These are phyloP conservation scores for Sylvietta virens DNA, from an alignment of 2,113 vertebrate genomes.

Conservation along the genomic window DNA sequence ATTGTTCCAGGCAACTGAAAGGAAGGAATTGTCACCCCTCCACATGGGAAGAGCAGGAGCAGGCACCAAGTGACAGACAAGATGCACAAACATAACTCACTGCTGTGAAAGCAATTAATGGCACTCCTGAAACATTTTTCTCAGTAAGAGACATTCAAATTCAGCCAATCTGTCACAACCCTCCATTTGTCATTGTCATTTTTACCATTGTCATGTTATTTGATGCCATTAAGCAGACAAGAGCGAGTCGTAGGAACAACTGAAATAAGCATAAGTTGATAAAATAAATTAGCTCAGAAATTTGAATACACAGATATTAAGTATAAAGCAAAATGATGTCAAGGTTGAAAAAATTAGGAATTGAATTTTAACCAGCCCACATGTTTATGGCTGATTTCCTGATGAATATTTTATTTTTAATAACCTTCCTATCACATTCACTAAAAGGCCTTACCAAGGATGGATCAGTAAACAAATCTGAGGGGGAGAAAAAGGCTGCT, in stretches of 20 bases:
- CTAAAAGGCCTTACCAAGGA: slow-evolving; percentile 55
- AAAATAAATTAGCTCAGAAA: slow-evolving; percentile 49
- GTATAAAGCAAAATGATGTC: slow-evolving; percentile 42
- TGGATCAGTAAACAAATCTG: slow-evolving; percentile 56
- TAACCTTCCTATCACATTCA: slow-evolving; percentile 64
- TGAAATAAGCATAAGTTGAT: slow-evolving; percentile 25
- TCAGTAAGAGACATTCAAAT: slow-evolving; percentile 29
- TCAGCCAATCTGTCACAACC: slow-evolving; percentile 53
- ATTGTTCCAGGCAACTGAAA: not conserved
- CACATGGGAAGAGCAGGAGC: not conserved
- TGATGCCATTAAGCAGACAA: slow-evolving; percentile 24
- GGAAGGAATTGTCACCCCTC: not conserved
- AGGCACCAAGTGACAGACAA: slow-evolving; percentile 33
- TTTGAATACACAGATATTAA: slow-evolving; percentile 55
- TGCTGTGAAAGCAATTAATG: slow-evolving; percentile 44
- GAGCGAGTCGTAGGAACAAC: slow-evolving; percentile 20
- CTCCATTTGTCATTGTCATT: slow-evolving; percentile 47
- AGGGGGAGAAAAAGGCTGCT: slow-evolving; percentile 29
- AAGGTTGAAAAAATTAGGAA: slow-evolving; percentile 60
- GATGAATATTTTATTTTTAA: slow-evolving; percentile 71
- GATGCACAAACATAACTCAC: slow-evolving; percentile 42
- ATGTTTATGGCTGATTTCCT: slow-evolving; percentile 52
- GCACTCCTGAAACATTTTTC: slow-evolving; percentile 24
- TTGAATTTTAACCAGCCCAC: slow-evolving; percentile 56
- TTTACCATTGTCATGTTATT: slow-evolving; percentile 33